Percentiles rank a stretch among this genome's conserved stretches.
These are phyloP conservation scores for Choloepus didactylus DNA, from an alignment of 2,797 vertebrate genomes.

Conservation along the genomic window DNA sequence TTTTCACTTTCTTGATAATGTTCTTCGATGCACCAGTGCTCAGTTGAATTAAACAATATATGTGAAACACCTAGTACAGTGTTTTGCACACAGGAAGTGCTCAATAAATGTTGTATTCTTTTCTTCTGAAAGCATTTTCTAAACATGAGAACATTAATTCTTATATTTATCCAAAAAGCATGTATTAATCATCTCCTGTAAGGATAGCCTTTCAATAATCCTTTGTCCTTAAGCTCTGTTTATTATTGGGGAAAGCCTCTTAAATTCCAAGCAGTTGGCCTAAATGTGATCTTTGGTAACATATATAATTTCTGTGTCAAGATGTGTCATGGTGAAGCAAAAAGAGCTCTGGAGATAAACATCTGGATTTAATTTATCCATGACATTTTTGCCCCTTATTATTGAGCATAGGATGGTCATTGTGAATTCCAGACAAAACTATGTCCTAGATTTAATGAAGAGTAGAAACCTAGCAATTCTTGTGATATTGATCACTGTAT, in stretches of 20 bases:
- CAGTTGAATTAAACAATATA: not conserved
- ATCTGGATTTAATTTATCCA: conserved; percentile 55
- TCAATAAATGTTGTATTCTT: conserved; percentile 30
- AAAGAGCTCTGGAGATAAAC: conserved; percentile 52
- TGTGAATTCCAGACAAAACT: conserved; percentile 66
- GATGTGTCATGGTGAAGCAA: not conserved
- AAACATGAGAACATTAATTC: not conserved
- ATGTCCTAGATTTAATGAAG: conserved; percentile 42
- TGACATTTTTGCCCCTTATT: conserved; percentile 56
- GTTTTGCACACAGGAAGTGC: not conserved
- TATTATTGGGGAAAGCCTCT: conserved; percentile 55
- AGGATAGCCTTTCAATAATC: conserved; percentile 47
- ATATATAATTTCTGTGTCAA: conserved; percentile 63
- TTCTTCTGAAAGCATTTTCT: conserved; percentile 54
- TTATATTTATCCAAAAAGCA: not conserved
- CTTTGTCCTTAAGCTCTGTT: conserved; percentile 53
- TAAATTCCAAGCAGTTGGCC: conserved; percentile 22
- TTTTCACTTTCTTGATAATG: too few relatives aligned
- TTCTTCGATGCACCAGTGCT: too few relatives aligned
- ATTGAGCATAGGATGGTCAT: conserved; percentile 29
- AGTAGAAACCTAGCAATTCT: conserved; percentile 23
- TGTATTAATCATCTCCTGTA: conserved; percentile 42
- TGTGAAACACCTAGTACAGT: not conserved
- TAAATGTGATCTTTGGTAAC: conserved; percentile 56
- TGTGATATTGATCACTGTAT: conserved; percentile 11